These are phyloP conservation scores for Thysanoteuthis rhombus DNA, from an alignment of 2,888 invertebrate genomes.

Conservation along the genomic window DNA sequence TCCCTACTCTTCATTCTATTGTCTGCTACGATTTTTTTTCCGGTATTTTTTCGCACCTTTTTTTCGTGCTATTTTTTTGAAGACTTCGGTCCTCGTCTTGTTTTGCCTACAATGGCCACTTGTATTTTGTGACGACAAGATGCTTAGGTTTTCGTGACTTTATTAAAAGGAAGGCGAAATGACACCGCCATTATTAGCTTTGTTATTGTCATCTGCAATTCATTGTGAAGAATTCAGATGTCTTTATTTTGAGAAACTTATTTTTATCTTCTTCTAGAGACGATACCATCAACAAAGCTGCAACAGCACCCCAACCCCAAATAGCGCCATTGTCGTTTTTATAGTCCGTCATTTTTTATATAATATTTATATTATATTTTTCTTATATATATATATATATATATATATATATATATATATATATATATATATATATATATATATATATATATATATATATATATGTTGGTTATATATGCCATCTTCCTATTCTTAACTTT, in stretches of 20 bases:
- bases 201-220: neutral
- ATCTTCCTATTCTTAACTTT: too few species aligned
- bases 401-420: too few species aligned
- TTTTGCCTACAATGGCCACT: neutral
- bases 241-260: neutral
- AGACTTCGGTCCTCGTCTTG: neutral
- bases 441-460: too few species aligned
- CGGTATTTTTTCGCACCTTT: too few species aligned
- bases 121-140: neutral
- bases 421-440: too few species aligned
- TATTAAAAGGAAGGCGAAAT: neutral
- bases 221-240: neutral
- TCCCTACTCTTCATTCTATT: too few species aligned
- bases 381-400: too few species aligned
- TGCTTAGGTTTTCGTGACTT: constrained; percentile 12
- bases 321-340: neutral
- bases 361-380: too few species aligned
- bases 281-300: neutral
- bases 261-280: neutral
- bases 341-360: too few species aligned
- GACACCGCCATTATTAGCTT: neutral
- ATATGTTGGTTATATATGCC: too few species aligned
- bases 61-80: neutral
- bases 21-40: too few species aligned
- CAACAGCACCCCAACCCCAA: neutral